Percentiles rank a stretch among this genome's conserved stretches.
These are phyloP conservation scores for Electrophaes corylata DNA, from an alignment of 2,888 invertebrate genomes.

Conservation along the genomic window DNA sequence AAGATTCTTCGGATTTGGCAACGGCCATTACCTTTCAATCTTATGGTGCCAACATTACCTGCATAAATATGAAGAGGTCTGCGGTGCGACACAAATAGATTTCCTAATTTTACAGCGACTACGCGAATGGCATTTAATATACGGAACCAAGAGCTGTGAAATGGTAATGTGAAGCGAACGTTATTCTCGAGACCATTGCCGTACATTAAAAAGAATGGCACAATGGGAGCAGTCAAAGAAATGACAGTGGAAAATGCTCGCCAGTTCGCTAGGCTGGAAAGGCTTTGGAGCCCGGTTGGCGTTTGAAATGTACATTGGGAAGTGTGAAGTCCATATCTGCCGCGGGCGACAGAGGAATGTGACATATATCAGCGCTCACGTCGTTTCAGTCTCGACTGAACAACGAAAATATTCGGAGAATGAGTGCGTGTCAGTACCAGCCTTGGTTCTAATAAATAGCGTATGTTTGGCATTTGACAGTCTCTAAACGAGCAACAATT, in stretches of 20 bases:
- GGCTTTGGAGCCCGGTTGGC: constrained; percentile 47
- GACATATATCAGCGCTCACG: constrained; percentile 45
- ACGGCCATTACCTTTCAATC: constrained; percentile 52
- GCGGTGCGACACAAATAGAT: constrained; percentile 31
- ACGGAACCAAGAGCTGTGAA: constrained; percentile 39
- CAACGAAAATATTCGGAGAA: constrained; percentile 65
- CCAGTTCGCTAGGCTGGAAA: constrained; percentile 43
- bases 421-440: constrained; percentile 62
- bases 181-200: constrained; percentile 46
- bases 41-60: constrained; percentile 46
- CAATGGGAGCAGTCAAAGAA: constrained; percentile 47
- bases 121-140: constrained; percentile 33
- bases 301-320: constrained; percentile 50
- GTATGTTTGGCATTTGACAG: constrained; percentile 50
- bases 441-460: constrained; percentile 56
- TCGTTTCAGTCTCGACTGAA: constrained; percentile 44
- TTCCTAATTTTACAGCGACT: constrained; percentile 35
- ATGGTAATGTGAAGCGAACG: constrained; percentile 41
- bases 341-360: constrained; percentile 43
- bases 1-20: constrained; percentile 47
- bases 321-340: constrained; percentile 43
- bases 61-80: constrained; percentile 28
- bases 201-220: constrained; percentile 45
- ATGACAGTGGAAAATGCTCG: constrained; percentile 46
- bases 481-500: constrained; percentile 41